phyloP scores from a whole-genome alignment of 30 jellyfish, hydroid and myxozoan genomes.

The Morbakka virulenta region DNA sequence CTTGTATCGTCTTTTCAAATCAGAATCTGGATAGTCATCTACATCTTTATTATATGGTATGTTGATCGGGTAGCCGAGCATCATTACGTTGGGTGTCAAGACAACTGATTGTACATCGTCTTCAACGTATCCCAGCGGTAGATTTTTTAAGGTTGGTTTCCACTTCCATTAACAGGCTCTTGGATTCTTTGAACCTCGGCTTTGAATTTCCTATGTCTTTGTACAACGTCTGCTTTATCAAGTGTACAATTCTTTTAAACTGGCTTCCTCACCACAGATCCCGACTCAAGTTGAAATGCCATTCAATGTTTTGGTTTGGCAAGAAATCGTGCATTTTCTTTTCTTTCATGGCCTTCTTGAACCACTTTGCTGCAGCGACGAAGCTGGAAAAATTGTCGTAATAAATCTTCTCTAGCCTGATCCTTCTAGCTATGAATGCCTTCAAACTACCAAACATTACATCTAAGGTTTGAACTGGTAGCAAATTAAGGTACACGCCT shows the following conservation, averaged over 20 bases:
- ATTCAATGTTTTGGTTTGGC: slow-evolving; percentile 13
- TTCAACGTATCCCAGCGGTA: slow-evolving; percentile 63
- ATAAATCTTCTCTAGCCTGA: slow-evolving; percentile 49
- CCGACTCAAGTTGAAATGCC: slow-evolving; percentile 70
- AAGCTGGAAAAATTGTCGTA: no score
- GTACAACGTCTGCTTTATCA: slow-evolving; percentile 49
- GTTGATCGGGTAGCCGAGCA: slow-evolving; percentile 36
- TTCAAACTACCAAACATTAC: slow-evolving; percentile 43
- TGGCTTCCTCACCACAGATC: slow-evolving; percentile 85
- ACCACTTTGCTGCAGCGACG: no score
- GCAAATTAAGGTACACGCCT: slow-evolving; percentile 41
- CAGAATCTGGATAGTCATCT: slow-evolving; percentile 19
- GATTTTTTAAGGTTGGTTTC: slow-evolving; percentile 49
- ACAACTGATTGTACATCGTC: slow-evolving; percentile 56
- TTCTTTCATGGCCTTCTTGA: slow-evolving; percentile 1
- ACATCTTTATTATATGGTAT: slow-evolving; percentile 10
- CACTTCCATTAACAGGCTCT: slow-evolving; percentile 32
- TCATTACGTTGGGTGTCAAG: slow-evolving; percentile 62
- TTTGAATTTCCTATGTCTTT: slow-evolving; percentile 45
- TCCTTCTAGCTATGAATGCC: slow-evolving; percentile 50
- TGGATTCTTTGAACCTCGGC: slow-evolving; percentile 34
- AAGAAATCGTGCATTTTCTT: slow-evolving; percentile 50
- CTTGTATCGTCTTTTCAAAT: slow-evolving; percentile 36
- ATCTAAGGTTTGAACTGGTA: slow-evolving; percentile 45
- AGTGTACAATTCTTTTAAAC: slow-evolving; percentile 57